Conservation (phyloP, 2,113 vertebrate species). For the Rhinopithecus roxellana region DNA sequence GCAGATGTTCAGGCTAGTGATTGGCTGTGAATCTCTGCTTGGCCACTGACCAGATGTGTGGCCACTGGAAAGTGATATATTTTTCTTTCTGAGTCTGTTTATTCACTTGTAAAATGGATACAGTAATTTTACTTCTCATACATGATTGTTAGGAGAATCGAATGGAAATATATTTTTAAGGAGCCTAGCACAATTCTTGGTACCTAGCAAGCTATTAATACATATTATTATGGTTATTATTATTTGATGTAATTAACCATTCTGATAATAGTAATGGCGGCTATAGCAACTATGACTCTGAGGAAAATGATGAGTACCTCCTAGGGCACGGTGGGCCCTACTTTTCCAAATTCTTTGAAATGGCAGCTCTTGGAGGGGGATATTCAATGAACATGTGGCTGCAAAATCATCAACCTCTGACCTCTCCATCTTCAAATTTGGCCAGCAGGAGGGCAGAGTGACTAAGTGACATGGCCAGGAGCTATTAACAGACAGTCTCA, state of each 20-base stretch:
- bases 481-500: neutral
- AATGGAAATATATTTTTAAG: neutral
- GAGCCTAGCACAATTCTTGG: neutral
- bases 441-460: neutral
- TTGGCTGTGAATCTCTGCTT: neutral
- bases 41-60: neutral
- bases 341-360: neutral
- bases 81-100: neutral
- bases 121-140: neutral
- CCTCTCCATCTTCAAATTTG: neutral
- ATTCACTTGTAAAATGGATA: neutral
- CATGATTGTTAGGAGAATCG: neutral
- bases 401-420: neutral
- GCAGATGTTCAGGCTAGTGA: neutral
- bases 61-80: fast-evolving
- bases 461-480: neutral
- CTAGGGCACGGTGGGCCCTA: too few relatives aligned
- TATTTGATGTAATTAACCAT: neutral
- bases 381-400: neutral
- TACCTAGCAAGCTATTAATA: neutral
- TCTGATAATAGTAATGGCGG: neutral
- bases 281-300: neutral
- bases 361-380: neutral
- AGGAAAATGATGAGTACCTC: neutral
- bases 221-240: neutral